Percentiles rank a stretch among this genome's conserved stretches.
phyloP scores from a whole-genome alignment of 1,140 invertebrate species.

The Melanaphis sacchari region DNA sequence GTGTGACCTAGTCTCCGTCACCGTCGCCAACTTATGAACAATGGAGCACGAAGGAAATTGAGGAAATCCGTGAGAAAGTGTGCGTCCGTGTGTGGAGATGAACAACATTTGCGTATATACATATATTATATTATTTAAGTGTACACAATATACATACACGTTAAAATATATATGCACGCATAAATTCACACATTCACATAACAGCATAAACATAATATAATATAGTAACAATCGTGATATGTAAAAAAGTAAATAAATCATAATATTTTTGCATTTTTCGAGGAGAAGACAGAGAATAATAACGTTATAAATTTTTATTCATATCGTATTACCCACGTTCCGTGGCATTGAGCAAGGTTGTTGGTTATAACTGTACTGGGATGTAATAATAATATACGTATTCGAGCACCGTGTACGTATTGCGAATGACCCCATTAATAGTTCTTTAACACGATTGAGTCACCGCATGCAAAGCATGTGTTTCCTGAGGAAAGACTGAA shows the following conservation, averaged over 20 bases:
- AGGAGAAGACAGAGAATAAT: not conserved
- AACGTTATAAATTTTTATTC: not conserved
- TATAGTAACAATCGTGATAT: not conserved
- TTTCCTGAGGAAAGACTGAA: not conserved
- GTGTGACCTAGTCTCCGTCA: slow-evolving; percentile 5
- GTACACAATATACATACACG: not conserved
- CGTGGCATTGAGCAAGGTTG: slow-evolving; percentile 19
- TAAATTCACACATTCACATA: not conserved
- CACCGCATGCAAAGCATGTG: not conserved
- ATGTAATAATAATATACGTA: not conserved
- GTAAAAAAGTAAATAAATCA: not conserved
- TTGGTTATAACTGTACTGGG: not conserved
- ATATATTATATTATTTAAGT: not conserved
- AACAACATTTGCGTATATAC: not conserved
- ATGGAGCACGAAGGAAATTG: slow-evolving; percentile 1
- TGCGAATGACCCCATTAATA: not conserved
- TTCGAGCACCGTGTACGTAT: not conserved
- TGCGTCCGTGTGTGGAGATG: not conserved
- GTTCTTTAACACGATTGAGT: slow-evolving; percentile 19
- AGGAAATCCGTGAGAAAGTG: slow-evolving; percentile 35
- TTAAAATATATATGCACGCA: not conserved
- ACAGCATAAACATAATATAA: not conserved
- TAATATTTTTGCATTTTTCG: not conserved
- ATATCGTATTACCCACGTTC: not conserved
- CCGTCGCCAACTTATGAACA: not conserved